Conservation (phyloP, 1,140 invertebrate species). For the Drosophila nasuta region DNA sequence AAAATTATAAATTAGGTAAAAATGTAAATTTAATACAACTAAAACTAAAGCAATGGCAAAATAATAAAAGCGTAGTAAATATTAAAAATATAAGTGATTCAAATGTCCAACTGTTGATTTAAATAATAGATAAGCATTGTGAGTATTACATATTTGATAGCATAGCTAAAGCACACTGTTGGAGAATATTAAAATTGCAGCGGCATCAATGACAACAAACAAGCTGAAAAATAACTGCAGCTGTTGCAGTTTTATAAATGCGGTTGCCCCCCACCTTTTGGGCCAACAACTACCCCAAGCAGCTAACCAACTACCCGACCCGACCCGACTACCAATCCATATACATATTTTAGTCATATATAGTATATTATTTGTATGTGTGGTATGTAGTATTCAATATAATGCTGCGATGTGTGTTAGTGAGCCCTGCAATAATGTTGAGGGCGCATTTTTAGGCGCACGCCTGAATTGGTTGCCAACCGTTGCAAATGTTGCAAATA, state of each 20-base stretch:
- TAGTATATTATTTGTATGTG: neutral
- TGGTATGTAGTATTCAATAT: constrained; percentile 34
- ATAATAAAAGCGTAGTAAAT: too few relatives aligned
- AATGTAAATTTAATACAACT: too few relatives aligned
- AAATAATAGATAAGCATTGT: too few relatives aligned
- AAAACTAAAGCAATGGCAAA: too few relatives aligned
- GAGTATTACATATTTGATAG: neutral
- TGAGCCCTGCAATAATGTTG: constrained; percentile 32
- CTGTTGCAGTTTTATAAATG: constrained; percentile 82
- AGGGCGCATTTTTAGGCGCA: constrained; percentile 38
- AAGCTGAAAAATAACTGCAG: constrained; percentile 78
- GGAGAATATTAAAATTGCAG: constrained; percentile 35
- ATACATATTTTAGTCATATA: constrained; percentile 13
- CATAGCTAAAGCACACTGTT: neutral
- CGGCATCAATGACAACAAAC: constrained; percentile 60
- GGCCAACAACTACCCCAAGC: constrained; percentile 28
- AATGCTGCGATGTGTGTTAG: constrained; percentile 1
- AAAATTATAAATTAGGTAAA: too few relatives aligned
- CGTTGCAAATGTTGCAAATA: constrained; percentile 11
- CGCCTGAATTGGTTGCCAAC: constrained; percentile 30
- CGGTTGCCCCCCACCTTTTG: constrained; percentile 34
- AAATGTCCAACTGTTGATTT: too few relatives aligned
- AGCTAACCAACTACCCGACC: constrained; percentile 25
- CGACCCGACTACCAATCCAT: constrained; percentile 3
- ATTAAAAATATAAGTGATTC: too few relatives aligned